A percentile compares a stretch with the other conserved stretches of the same genome.
These are phyloP conservation scores for Meloe dianella DNA, from an alignment of 2,888 invertebrate genomes.

Conservation along the genomic window DNA sequence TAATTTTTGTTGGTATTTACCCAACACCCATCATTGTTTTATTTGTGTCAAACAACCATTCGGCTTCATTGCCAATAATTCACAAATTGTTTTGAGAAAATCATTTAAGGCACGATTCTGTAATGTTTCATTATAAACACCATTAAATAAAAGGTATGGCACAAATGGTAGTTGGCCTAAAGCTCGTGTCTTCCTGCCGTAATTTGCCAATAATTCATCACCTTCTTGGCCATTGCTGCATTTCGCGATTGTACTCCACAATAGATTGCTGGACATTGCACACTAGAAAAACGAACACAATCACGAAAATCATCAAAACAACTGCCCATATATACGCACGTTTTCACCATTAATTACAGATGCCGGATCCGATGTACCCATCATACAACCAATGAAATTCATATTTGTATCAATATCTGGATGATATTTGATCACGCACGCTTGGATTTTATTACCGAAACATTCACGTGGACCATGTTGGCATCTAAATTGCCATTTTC, in stretches of 20 bases:
- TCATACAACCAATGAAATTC: constrained; percentile 32
- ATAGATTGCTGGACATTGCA: constrained; percentile 26
- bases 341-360: constrained; percentile 21
- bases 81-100: constrained; percentile 27
- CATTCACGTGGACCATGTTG: constrained; percentile 23
- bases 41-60: not conserved
- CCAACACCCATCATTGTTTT: not conserved
- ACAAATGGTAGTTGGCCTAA: constrained; percentile 22
- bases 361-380: constrained; percentile 28
- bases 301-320: not conserved
- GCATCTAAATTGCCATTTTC: constrained; percentile 19
- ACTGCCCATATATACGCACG: constrained; percentile 19
- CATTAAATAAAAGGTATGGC: constrained; percentile 31
- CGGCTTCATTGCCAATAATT: not conserved
- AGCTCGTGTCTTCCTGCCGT: constrained; percentile 19
- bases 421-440: constrained; percentile 13
- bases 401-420: constrained; percentile 4
- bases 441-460: constrained; percentile 21
- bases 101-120: constrained; percentile 23
- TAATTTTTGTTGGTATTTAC: too few species aligned
- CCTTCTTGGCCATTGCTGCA: constrained; percentile 23
- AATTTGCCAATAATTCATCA: constrained; percentile 23
- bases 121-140: constrained; percentile 17
- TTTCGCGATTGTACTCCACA: constrained; percentile 26
- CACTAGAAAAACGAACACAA: constrained; percentile 28